Conservation (phyloP, 2,797 vertebrate species). For the Enteromius mattozi region DNA sequence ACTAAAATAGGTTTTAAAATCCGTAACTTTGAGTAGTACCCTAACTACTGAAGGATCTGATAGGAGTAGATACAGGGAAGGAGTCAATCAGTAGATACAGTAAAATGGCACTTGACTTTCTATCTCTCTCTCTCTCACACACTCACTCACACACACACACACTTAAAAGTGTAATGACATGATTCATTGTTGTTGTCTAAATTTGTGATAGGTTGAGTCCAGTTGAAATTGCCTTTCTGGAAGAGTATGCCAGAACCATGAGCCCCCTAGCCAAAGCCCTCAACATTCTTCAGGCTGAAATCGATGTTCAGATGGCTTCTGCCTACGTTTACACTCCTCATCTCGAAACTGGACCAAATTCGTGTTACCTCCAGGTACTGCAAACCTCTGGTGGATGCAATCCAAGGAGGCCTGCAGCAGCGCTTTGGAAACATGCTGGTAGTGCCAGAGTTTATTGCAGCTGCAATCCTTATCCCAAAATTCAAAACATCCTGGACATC, state of each 20-base stretch:
- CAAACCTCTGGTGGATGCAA: conserved; percentile 42
- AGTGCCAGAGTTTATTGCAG: conserved; percentile 24
- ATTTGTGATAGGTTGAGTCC: conserved; percentile 40
- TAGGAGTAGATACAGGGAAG: too few species aligned
- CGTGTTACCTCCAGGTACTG: conserved; percentile 39
- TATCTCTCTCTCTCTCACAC: background rate
- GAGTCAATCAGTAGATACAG: too few species aligned
- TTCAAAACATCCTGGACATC: conserved; percentile 24
- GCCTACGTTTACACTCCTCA: conserved; percentile 48
- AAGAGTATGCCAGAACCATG: conserved; percentile 51
- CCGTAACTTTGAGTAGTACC: background rate
- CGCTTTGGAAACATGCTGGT: conserved; percentile 22
- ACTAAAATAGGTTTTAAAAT: background rate
- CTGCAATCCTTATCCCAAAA: conserved; percentile 9
- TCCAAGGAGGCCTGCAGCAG: conserved; percentile 37
- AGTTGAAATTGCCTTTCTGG: conserved; percentile 49
- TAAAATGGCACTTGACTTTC: too few species aligned
- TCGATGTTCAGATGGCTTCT: conserved; percentile 50
- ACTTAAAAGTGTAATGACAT: conserved; percentile 27
- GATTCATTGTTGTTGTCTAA: conserved; percentile 43
- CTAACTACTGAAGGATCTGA: too few species aligned
- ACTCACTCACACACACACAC: background rate
- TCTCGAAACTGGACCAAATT: conserved; percentile 31
- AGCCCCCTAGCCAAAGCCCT: conserved; percentile 37
- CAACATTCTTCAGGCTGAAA: conserved; percentile 45